These are phyloP conservation scores for Parapsyche elsis DNA, from an alignment of 1,140 invertebrate genomes.

Conservation along the genomic window DNA sequence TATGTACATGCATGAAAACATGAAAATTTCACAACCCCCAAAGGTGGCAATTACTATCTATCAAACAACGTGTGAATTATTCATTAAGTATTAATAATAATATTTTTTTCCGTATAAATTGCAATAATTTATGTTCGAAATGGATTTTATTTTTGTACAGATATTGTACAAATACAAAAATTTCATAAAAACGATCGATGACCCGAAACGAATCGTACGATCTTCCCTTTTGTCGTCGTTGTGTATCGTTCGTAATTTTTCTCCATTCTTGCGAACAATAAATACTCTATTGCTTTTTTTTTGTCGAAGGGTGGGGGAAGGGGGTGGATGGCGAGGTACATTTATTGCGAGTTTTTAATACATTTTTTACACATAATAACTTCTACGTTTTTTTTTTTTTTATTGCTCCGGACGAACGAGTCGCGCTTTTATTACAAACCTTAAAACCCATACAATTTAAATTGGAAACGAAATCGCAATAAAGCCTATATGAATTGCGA, in stretches of 20 bases:
- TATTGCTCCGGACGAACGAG: neutral
- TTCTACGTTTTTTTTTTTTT: conserved; percentile 1
- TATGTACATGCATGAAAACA: neutral
- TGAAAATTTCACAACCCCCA: neutral
- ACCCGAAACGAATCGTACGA: conserved; percentile 25
- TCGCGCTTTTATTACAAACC: neutral
- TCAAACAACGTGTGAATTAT: too few relatives aligned
- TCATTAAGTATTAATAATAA: too few relatives aligned
- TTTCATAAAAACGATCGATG: conserved; percentile 32
- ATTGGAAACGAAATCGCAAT: conserved; percentile 1
- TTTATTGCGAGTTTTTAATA: conserved; percentile 21
- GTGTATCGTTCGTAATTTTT: conserved; percentile 34
- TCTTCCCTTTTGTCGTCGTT: conserved; percentile 14
- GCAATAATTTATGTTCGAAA: too few relatives aligned
- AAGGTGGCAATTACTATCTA: too few relatives aligned
- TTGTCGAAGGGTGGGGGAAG: neutral
- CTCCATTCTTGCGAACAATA: conserved; percentile 34
- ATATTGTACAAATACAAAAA: neutral
- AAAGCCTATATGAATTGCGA: neutral
- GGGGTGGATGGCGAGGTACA: neutral
- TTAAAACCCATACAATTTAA: neutral
- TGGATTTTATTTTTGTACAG: too few relatives aligned
- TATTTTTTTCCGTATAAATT: too few relatives aligned
- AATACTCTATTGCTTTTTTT: conserved; percentile 25
- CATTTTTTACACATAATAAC: conserved; percentile 13